These are phyloP conservation scores for Carapus acus DNA, from an alignment of 2,797 vertebrate genomes.

Conservation along the genomic window DNA sequence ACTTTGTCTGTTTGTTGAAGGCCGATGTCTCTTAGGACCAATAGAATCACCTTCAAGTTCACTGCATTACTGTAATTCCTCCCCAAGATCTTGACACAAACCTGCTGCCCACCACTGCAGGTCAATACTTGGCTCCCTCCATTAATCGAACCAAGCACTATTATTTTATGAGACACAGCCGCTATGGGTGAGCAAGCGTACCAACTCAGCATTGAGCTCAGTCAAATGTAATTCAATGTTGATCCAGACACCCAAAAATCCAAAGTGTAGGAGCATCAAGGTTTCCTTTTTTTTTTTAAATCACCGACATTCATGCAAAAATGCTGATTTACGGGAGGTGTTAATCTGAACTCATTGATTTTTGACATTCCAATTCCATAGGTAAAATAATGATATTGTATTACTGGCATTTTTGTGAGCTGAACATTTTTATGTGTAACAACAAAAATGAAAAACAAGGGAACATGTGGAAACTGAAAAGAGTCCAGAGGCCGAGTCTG, in stretches of 20 bases:
- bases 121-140: slow-evolving; percentile 43
- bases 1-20: slow-evolving; percentile 34
- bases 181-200: slow-evolving; percentile 15
- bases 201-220: slow-evolving; percentile 22
- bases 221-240: slow-evolving; percentile 11
- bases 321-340: too few species aligned
- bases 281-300: neutral
- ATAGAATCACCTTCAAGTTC: slow-evolving; percentile 28
- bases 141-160: slow-evolving; percentile 36
- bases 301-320: too few species aligned
- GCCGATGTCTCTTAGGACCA: slow-evolving; percentile 36
- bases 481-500: too few species aligned
- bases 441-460: too few species aligned
- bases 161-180: slow-evolving; percentile 40
- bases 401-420: too few species aligned
- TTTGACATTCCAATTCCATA: too few species aligned
- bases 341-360: too few species aligned
- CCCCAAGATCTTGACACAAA: slow-evolving; percentile 35
- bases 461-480: too few species aligned
- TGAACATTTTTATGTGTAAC: too few species aligned
- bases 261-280: neutral
- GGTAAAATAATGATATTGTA: too few species aligned
- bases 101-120: slow-evolving; percentile 23
- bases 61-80: slow-evolving; percentile 47
- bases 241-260: neutral